phyloP scores from a whole-genome alignment of 2,888 invertebrate genomes.

The Tethea ocularis region DNA sequence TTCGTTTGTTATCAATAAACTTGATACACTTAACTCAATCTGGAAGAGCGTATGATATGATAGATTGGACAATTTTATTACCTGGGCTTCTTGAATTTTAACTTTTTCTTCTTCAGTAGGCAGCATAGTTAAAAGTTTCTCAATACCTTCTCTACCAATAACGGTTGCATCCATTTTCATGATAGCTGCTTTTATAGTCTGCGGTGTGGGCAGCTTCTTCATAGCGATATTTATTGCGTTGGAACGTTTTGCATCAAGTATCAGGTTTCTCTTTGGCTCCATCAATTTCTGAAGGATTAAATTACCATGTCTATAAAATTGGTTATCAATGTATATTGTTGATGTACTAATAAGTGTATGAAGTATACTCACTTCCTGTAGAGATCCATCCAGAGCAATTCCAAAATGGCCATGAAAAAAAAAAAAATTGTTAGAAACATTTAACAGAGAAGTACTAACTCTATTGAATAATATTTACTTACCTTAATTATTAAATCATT shows the following conservation, averaged over 20 bases:
- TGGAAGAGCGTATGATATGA: background rate
- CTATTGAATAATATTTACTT: constrained; percentile 13
- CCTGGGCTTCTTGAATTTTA: constrained; percentile 98
- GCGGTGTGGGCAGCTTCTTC: constrained; percentile 98
- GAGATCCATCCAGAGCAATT: constrained; percentile 8
- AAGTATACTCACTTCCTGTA: constrained; percentile 60
- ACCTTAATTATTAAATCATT: constrained; percentile 97
- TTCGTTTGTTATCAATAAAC: background rate
- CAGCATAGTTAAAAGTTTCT: constrained; percentile 98
- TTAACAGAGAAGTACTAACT: constrained; percentile 7
- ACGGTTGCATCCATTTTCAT: constrained; percentile 99
- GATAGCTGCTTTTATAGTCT: constrained; percentile 99
- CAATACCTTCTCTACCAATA: constrained; percentile 98
- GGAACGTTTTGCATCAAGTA: constrained; percentile 97
- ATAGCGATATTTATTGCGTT: constrained; percentile 99
- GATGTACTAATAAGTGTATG: background rate
- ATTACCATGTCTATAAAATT: constrained; percentile 10
- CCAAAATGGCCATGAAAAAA: constrained; percentile 45
- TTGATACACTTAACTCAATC: background rate
- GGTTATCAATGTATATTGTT: background rate
- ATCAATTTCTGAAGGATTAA: constrained; percentile 63
- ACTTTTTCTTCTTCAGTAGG: constrained; percentile 98
- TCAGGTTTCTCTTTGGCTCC: constrained; percentile 85
- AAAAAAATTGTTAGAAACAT: constrained; percentile 21
- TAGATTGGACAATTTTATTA: constrained; percentile 27